Conservation (phyloP, 2,888 invertebrate genomes). For the Aleiodes leptofemur region DNA sequence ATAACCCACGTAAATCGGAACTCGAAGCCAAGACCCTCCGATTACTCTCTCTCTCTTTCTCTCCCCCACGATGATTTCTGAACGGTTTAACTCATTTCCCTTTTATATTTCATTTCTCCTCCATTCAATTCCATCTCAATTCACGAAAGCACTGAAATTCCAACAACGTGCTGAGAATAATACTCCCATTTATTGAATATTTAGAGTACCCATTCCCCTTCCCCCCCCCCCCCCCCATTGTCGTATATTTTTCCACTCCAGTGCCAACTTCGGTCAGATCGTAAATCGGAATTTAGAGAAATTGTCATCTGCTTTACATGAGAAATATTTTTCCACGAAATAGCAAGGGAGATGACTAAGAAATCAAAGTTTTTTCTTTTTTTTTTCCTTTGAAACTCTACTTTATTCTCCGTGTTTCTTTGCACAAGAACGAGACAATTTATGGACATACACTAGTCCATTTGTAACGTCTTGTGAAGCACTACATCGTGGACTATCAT, state of each 20-base stretch:
- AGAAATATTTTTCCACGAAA: too few species aligned
- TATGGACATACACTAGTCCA: too few species aligned
- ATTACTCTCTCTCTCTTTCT: conserved; percentile 38
- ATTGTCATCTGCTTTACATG: too few species aligned
- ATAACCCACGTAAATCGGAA: too few species aligned
- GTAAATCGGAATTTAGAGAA: conserved; percentile 61
- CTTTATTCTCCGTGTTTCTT: neutral
- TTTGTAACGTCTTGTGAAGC: too few species aligned
- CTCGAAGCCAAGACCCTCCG: too few species aligned
- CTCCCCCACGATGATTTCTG: conserved; percentile 40
- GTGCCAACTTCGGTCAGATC: conserved; percentile 59
- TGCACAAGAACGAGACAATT: neutral
- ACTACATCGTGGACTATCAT: too few species aligned
- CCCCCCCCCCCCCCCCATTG: conserved; percentile 4
- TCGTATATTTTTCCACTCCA: conserved; percentile 51
- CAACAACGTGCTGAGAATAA: conserved; percentile 72
- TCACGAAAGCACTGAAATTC: neutral
- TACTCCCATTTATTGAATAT: conserved; percentile 74
- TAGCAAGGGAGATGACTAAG: too few species aligned
- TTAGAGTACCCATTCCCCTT: conserved; percentile 63
- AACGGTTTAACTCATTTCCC: conserved; percentile 43
- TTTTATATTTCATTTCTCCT: neutral
- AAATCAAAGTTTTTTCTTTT: too few species aligned
- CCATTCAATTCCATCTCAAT: too few species aligned
- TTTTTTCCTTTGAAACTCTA: too few species aligned